phyloP scores from a whole-genome alignment of 2,797 vertebrate species.

The Spinibarbus caldwelli region DNA sequence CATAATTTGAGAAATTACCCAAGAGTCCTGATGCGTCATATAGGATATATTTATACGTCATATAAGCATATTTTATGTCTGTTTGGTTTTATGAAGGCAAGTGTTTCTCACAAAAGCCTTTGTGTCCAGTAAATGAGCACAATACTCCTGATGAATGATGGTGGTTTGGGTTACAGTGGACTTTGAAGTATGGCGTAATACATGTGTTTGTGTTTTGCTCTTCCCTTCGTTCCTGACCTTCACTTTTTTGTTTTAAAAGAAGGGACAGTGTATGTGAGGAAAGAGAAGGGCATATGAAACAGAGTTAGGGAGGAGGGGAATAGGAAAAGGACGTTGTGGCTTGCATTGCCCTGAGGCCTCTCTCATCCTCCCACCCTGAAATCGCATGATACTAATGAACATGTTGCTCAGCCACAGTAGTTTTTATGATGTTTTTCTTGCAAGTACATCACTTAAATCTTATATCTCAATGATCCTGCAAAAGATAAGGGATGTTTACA shows the following conservation, averaged over 20 bases:
- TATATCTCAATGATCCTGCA: neutral
- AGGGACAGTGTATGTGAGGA: neutral
- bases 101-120: slow-evolving; percentile 23
- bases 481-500: neutral
- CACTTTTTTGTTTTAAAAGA: slow-evolving; percentile 10
- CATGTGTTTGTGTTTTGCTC: slow-evolving; percentile 42
- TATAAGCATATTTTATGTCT: neutral
- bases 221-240: neutral
- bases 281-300: neutral
- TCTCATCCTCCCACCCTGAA: neutral
- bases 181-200: slow-evolving; percentile 1
- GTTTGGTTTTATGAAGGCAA: neutral
- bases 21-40: neutral
- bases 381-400: neutral
- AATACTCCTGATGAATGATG: slow-evolving; percentile 29
- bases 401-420: neutral
- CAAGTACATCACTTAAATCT: neutral
- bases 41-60: too few relatives aligned
- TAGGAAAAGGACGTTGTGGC: neutral
- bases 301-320: neutral
- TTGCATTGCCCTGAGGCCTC: neutral
- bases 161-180: slow-evolving; percentile 10
- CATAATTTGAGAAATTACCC: neutral
- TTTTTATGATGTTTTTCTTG: neutral
- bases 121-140: slow-evolving; percentile 23